These are phyloP conservation scores for Allophyes oxyacanthae DNA, from an alignment of 2,888 invertebrate genomes.

Conservation along the genomic window DNA sequence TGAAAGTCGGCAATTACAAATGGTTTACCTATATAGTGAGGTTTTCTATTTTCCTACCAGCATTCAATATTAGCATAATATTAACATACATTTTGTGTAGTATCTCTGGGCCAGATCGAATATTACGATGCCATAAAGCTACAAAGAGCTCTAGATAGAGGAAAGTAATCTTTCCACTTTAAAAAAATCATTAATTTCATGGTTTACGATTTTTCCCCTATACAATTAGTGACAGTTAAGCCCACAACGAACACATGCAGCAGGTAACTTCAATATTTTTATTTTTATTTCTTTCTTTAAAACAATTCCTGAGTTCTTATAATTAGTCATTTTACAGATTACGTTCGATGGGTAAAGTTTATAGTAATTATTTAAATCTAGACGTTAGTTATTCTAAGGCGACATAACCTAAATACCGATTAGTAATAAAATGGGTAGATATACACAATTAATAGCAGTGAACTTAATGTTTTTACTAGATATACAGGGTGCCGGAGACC, in stretches of 20 bases:
- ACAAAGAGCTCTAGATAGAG: too few species aligned
- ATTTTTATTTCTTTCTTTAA: constrained; percentile 41
- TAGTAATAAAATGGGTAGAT: constrained; percentile 4
- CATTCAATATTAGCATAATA: constrained; percentile 1
- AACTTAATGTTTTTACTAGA: too few species aligned
- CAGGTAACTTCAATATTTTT: constrained; percentile 12
- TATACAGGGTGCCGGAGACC: too few species aligned
- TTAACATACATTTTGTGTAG: too few species aligned
- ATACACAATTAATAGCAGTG: constrained; percentile 6
- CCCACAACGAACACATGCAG: too few species aligned
- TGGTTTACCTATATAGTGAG: too few species aligned
- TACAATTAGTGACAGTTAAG: constrained; percentile 12
- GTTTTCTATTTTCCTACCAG: too few species aligned
- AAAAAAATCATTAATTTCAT: too few species aligned
- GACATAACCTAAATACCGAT: constrained; percentile 6
- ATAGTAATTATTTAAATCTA: constrained; percentile 8
- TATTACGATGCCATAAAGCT: too few species aligned
- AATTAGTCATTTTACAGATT: constrained; percentile 31
- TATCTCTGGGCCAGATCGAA: too few species aligned
- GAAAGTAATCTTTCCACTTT: too few species aligned
- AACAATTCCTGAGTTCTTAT: constrained; percentile 43
- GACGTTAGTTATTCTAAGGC: constrained; percentile 14
- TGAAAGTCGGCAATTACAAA: background rate
- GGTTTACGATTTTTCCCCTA: background rate
- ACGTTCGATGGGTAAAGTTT: constrained; percentile 23